phyloP scores from a whole-genome alignment of 2,888 invertebrate genomes.

The Archaeoteleia sp. region DNA sequence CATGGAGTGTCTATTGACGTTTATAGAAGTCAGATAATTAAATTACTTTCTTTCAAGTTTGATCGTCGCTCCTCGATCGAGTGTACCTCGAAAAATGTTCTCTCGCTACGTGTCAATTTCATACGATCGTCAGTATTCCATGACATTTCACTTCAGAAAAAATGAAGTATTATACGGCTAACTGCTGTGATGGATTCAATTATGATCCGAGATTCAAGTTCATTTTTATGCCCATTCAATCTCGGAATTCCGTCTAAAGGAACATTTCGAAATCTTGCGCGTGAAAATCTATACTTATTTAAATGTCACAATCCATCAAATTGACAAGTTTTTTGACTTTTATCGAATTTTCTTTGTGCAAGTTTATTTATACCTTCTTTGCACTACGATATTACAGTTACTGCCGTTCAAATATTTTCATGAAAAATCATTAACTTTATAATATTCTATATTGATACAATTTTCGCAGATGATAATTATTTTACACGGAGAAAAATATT shows the following conservation, averaged over 20 bases:
- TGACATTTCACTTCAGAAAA: constrained; percentile 6
- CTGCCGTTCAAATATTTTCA: too few relatives aligned
- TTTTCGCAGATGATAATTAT: too few relatives aligned
- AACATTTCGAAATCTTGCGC: background rate
- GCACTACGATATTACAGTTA: too few relatives aligned
- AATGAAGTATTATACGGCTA: background rate
- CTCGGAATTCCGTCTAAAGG: background rate
- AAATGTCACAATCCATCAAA: too few relatives aligned
- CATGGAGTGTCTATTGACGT: constrained; percentile 16
- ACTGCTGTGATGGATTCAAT: constrained; percentile 11
- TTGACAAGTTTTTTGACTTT: too few relatives aligned
- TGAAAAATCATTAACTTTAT: too few relatives aligned
- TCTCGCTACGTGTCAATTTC: constrained; percentile 18
- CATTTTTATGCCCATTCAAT: constrained; percentile 12
- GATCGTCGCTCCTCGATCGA: constrained; percentile 13
- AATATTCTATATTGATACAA: too few relatives aligned
- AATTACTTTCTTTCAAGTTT: constrained; percentile 11
- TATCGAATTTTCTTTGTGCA: too few relatives aligned
- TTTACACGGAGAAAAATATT: too few relatives aligned
- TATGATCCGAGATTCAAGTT: constrained; percentile 8
- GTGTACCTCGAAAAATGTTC: constrained; percentile 15
- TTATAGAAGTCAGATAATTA: constrained; percentile 23
- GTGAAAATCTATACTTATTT: too few relatives aligned
- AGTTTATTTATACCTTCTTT: too few relatives aligned
- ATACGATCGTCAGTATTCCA: constrained; percentile 11